phyloP scores from a whole-genome alignment of 1,140 invertebrate genomes.

The Brachionus rubens region DNA sequence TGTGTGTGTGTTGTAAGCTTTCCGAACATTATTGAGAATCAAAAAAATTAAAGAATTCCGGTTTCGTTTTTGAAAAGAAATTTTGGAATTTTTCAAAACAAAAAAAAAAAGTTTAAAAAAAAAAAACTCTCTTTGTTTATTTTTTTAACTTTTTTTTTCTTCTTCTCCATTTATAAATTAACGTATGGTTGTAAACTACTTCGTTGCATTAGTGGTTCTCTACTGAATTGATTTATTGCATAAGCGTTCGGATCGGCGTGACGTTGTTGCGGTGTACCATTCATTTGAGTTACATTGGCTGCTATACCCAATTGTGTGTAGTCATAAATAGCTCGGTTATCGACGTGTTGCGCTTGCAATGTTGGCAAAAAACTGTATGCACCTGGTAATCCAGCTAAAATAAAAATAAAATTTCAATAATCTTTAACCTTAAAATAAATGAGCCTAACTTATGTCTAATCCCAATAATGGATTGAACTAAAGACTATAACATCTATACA shows the following conservation, averaged over 20 bases:
- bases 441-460: no score
- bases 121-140: no score
- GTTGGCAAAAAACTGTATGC: constrained; percentile 2
- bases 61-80: not conserved
- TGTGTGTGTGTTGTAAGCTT: no score
- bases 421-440: no score
- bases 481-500: not conserved
- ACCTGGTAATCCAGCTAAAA: constrained; percentile 8
- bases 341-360: not conserved
- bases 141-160: no score
- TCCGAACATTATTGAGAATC: constrained; percentile 29
- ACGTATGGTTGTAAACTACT: constrained; percentile 19
- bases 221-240: not conserved
- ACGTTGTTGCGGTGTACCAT: not conserved
- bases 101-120: no score
- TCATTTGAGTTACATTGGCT: not conserved
- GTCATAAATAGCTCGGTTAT: not conserved
- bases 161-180: not conserved
- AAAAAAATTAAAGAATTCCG: no score
- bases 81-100: no score
- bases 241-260: constrained; percentile 10
- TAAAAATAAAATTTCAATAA: not conserved
- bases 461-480: no score
- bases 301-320: not conserved
- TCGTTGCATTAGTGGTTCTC: constrained; percentile 2